Conservation (phyloP, 1,140 invertebrate species). For the Drosophila nannoptera region DNA sequence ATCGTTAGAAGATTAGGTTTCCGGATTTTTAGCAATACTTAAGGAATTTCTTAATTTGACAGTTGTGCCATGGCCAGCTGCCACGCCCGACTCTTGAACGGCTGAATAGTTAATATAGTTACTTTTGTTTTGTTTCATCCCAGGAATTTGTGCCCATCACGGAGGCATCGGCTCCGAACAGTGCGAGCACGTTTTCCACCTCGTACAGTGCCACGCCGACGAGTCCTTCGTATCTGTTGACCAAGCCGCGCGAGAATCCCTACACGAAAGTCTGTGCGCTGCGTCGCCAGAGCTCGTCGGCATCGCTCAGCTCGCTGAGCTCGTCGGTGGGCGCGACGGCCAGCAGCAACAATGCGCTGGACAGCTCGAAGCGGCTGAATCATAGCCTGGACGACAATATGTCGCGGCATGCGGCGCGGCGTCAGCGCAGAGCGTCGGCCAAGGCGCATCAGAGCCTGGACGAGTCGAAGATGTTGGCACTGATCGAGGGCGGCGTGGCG, state of each 20-base stretch:
- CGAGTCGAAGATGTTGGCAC: slow-evolving; percentile 80
- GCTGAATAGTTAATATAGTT: too few species aligned
- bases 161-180: slow-evolving; percentile 60
- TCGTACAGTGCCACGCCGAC: slow-evolving; percentile 80
- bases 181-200: slow-evolving; percentile 69
- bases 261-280: slow-evolving; percentile 92
- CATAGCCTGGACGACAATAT: slow-evolving; percentile 85
- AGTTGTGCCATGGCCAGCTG: slow-evolving; percentile 1
- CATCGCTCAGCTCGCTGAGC: slow-evolving; percentile 80
- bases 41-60: background rate
- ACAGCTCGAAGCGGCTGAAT: slow-evolving; percentile 81
- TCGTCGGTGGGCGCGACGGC: slow-evolving; percentile 54
- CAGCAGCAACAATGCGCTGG: slow-evolving; percentile 38
- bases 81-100: too few species aligned
- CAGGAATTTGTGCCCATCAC: slow-evolving; percentile 74
- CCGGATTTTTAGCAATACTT: background rate
- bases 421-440: slow-evolving; percentile 49
- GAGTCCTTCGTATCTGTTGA: slow-evolving; percentile 84
- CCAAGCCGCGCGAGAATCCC: slow-evolving; percentile 88
- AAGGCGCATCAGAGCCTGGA: slow-evolving; percentile 83
- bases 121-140: background rate
- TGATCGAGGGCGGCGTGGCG: slow-evolving; percentile 58
- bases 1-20: too few species aligned
- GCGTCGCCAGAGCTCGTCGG: slow-evolving; percentile 88
- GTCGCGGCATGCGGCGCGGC: slow-evolving; percentile 75